Evolutionary conservation across 2,888 invertebrate genomes (phyloP), one percentile per base, ranked within the genome.

Genomic region (Trypoxylon attenuatum): DNA sequence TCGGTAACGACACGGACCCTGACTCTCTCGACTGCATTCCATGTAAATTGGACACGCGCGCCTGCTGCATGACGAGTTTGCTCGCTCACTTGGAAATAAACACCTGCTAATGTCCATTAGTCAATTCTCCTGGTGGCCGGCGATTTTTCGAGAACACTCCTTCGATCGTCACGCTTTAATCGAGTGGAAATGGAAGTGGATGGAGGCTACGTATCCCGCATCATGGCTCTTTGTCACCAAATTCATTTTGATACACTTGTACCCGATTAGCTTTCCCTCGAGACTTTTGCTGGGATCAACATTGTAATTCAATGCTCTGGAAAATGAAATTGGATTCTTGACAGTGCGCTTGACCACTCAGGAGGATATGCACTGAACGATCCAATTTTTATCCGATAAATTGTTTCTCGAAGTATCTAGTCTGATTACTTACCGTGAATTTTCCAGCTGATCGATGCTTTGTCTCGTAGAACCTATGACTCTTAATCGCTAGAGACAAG

Each of bases 61-160:
- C 63, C 74, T 73, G 70, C 59, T 54, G 77, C 74, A 66, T 73
- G 77, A 74, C 73, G 59, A 54, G 77, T 49, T 63, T 62, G 80
- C 55, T 73, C 80, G 77, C 69, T 82, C 84, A 81, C 66, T 72
- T 71, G 84, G 82, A 86, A 84, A 82, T 78, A 79, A 81, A 81
- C 85, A 85, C 85, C 85, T 85, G 85, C 85, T 82, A 80, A 79
- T 73, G 58, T 71, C 71, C 57, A 75, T 73, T 75, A 75, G 60
- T 67, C 62, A 62, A 74, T 73, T 75, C 68, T 62, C 55, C 62
- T 50, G n/a, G n/a, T 57, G 29, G 47, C 52, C 55, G 45, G 53
- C 45, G 72, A 60, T 61, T 61, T 58, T 46, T 64, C 52, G 46
- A 33, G 38, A n/a, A n/a, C 25, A 49, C 15, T 50, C 53, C 43